A percentile compares a stretch with the other conserved stretches of the same genome.
These are phyloP conservation scores for Thelaira solivaga DNA, from an alignment of 2,888 invertebrate genomes.

Conservation along the genomic window DNA sequence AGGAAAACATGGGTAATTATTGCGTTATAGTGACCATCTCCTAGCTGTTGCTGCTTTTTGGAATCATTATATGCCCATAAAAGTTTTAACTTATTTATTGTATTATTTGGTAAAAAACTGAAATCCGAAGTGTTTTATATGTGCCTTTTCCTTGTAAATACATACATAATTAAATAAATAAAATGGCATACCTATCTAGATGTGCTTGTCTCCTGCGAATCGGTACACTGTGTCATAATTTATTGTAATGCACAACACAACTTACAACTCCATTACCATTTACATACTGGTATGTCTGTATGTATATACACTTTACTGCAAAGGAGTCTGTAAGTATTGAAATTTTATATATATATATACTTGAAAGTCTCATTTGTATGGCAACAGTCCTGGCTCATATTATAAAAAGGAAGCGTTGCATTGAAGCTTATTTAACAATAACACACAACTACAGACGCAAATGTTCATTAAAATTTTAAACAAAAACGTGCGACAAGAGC, in stretches of 20 bases:
- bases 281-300: too few relatives aligned
- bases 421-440: not conserved
- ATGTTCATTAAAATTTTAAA: slow-evolving; percentile 70
- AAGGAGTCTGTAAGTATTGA: too few relatives aligned
- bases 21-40: too few relatives aligned
- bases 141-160: too few relatives aligned
- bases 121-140: too few relatives aligned
- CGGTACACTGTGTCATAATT: slow-evolving; percentile 20
- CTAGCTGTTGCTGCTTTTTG: too few relatives aligned
- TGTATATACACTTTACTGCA: too few relatives aligned
- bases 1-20: too few relatives aligned
- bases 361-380: not conserved
- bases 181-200: not conserved
- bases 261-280: too few relatives aligned
- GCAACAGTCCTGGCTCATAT: not conserved
- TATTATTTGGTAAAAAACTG: too few relatives aligned
- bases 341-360: not conserved
- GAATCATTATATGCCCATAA: too few relatives aligned
- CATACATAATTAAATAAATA: not conserved
- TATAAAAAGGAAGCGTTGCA: not conserved
- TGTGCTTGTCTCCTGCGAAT: slow-evolving; percentile 5
- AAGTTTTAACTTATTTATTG: too few relatives aligned
- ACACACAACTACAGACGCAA: not conserved
- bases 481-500: slow-evolving; percentile 63
- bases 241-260: slow-evolving; percentile 3